Percentiles rank a stretch among this genome's conserved stretches.
Evolutionary conservation across 2,797 vertebrate species (phyloP).

Genomic region (Sebastes vulpes): DNA sequence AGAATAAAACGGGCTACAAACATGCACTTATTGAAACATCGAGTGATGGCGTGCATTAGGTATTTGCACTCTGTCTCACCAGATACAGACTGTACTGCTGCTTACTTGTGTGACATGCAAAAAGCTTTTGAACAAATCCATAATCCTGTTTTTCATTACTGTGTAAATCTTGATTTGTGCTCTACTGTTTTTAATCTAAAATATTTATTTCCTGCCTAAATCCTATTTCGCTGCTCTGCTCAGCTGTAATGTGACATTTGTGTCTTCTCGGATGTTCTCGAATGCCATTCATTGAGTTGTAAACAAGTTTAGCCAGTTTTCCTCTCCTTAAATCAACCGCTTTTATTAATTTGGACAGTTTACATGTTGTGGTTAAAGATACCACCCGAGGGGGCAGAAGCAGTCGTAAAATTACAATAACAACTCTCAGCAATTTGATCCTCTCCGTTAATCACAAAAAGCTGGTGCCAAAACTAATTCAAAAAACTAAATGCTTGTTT

Average conservation of each 20-base stretch:
- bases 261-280: conserved; percentile 35
- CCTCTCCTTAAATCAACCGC: conserved; percentile 11
- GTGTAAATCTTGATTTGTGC: conserved; percentile 71
- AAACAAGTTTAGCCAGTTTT: conserved; percentile 35
- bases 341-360: conserved; percentile 35
- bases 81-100: conserved; percentile 31
- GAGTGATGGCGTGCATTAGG: neutral
- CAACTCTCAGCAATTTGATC: conserved; percentile 18
- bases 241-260: conserved; percentile 44
- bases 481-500: conserved; percentile 44
- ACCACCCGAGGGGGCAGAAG: conserved; percentile 16
- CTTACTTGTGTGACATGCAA: conserved; percentile 39
- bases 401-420: neutral
- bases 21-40: conserved; percentile 17
- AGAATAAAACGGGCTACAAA: neutral
- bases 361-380: conserved; percentile 4
- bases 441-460: conserved; percentile 27
- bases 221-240: conserved; percentile 64
- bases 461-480: conserved; percentile 29
- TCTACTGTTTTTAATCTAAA: conserved; percentile 69
- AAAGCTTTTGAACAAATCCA: conserved; percentile 65
- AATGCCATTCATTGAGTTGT: conserved; percentile 23
- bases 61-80: conserved; percentile 29
- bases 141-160: conserved; percentile 79
- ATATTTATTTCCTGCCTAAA: conserved; percentile 60